Conservation (phyloP, 2,113 vertebrate genomes). For the Xiphorhynchus elegans region DNA sequence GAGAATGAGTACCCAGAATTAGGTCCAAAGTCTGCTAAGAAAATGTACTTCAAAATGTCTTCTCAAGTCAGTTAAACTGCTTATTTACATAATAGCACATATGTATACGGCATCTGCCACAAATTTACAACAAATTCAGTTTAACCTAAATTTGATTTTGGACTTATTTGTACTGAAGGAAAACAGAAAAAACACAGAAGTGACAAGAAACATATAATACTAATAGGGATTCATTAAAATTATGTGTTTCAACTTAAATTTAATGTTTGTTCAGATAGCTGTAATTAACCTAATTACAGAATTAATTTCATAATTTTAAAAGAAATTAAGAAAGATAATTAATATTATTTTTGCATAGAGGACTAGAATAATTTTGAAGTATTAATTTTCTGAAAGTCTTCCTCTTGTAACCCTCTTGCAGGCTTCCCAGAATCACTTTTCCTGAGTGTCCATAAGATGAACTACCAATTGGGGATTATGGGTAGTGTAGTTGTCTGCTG, state of each 20-base stretch:
- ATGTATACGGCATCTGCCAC: neutral
- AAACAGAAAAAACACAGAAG: neutral
- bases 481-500: neutral
- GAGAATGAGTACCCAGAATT: neutral
- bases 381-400: neutral
- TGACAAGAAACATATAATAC: neutral
- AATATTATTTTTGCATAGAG: too few species aligned
- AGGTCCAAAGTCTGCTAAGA: neutral
- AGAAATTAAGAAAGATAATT: too few species aligned
- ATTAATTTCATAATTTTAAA: neutral
- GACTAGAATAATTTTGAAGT: too few species aligned
- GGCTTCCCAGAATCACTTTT: neutral
- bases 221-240: neutral
- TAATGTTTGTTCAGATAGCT: neutral
- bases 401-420: neutral
- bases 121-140: neutral
- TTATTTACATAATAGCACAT: neutral
- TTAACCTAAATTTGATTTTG: neutral
- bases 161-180: neutral
- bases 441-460: neutral
- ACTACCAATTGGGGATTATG: neutral
- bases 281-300: neutral
- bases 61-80: neutral
- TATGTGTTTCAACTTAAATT: neutral
- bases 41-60: neutral